A percentile compares a stretch with the other conserved stretches of the same genome.
phyloP scores from a whole-genome alignment of 2,888 invertebrate genomes.

The Phlogophora meticulosa region DNA sequence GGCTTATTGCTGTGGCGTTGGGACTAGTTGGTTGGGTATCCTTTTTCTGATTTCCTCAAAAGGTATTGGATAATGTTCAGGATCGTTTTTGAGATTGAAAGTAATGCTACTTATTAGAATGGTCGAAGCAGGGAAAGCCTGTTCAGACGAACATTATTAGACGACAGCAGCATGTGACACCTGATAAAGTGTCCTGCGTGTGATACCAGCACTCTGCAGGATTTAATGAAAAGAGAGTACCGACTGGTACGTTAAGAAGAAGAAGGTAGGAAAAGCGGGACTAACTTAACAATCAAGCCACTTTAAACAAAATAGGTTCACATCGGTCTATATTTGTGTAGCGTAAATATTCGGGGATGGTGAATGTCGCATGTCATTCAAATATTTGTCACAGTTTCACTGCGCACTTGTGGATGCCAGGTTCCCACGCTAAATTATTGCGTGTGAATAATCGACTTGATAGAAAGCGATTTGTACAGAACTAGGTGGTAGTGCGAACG shows the following conservation, averaged over 20 bases:
- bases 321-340: constrained; percentile 45
- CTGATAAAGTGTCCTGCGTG: no score
- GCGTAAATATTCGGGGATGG: constrained; percentile 37
- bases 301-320: constrained; percentile 37
- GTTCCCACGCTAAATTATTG: constrained; percentile 62
- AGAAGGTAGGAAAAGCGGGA: no score
- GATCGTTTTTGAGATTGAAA: background rate
- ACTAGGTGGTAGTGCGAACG: constrained; percentile 8
- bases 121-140: no score
- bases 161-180: no score
- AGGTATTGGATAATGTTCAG: background rate
- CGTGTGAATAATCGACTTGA: constrained; percentile 60
- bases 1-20: constrained; percentile 38
- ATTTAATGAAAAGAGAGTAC: no score
- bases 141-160: no score
- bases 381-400: constrained; percentile 62
- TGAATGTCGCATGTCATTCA: constrained; percentile 59
- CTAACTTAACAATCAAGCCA: background rate
- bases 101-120: background rate
- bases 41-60: constrained; percentile 16
- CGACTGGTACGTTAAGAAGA: no score
- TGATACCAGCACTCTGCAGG: no score
- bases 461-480: constrained; percentile 47
- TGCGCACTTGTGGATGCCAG: constrained; percentile 51
- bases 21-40: constrained; percentile 15